Evolutionary conservation across 2,888 invertebrate species (phyloP).

Genomic region (Conus canariensis): DNA sequence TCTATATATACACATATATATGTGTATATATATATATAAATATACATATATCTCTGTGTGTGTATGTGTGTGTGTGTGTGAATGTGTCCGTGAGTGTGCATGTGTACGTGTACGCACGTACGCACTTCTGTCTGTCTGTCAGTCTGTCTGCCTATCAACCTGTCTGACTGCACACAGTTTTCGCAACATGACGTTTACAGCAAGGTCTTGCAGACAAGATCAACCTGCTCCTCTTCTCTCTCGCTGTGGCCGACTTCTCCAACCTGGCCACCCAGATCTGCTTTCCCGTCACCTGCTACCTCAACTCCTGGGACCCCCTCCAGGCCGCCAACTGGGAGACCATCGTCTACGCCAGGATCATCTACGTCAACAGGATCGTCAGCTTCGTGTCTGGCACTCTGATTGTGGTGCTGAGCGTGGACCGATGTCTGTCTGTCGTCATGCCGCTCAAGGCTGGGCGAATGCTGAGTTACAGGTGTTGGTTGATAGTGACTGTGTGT

Average conservation of each 20-base stretch:
- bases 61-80: too few relatives aligned
- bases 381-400: not conserved
- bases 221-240: constrained; percentile 1
- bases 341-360: not conserved
- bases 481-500: too few relatives aligned
- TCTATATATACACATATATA: too few relatives aligned
- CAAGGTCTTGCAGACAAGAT: not conserved
- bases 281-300: not conserved
- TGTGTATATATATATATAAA: too few relatives aligned
- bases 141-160: too few relatives aligned
- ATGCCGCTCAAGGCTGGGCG: not conserved
- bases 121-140: too few relatives aligned
- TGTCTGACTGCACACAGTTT: too few relatives aligned
- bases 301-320: not conserved
- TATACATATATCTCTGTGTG: too few relatives aligned
- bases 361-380: not conserved
- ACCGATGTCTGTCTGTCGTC: not conserved
- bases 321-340: not conserved
- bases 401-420: not conserved
- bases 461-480: not conserved
- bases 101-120: too few relatives aligned
- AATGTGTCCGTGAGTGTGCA: too few relatives aligned
- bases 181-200: not conserved
- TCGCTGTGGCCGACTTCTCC: not conserved
- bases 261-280: not conserved